Evolutionary conservation across 2,113 vertebrate species (phyloP), one percentile per base, ranked within the genome.

Genomic region (Catharus minimus): DNA sequence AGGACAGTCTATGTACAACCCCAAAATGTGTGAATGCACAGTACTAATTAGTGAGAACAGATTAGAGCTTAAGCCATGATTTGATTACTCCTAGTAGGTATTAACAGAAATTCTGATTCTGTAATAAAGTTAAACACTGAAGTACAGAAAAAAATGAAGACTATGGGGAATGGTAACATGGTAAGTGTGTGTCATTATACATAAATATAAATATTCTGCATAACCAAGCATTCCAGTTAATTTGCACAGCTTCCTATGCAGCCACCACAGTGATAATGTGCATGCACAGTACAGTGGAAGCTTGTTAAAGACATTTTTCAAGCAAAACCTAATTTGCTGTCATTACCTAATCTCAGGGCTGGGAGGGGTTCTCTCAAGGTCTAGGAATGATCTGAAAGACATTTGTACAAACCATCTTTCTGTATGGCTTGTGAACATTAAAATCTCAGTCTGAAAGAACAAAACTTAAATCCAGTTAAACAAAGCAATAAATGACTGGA

Each of bases 351-450:
- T 82, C 72, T 73, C 80, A 79, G 17, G 50, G 66, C 73, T 85
- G 64, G 53, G 50, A 61, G 44, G 47, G 77, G 66, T 28, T 94
- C 86, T 89, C 88, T 96, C 92, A 69, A 68, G 90, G 69, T 86
- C 94, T 91, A 80, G 53, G 93, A 72, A 96, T 83, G 86, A 76
- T 80, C 38, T 82, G 92, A 92, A 95, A 96, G 92, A 93, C 87
- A 87, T 93, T 62, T 86, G 73, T 78, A 80, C 66, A 94, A 89
- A 90, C 74, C 64, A 89, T 12, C 68, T 79, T 86, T 83, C 71
- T 67, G 38, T 15, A 60, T 12, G 52, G 85, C 75, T 81, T 79
- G 82, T 23, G 62, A 86, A 50, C 38, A 84, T 88, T 67, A 85
- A 91, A 81, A 86, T 56, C 52, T 56, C 61, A 83, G 68, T 41